Conservation (phyloP, 1,140 invertebrate species). For the Bombyx mori region ASM3026992v2 NC_085118.1:7623001-7623500, state of each 20-base stretch:
- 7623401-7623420: constrained; percentile 71
- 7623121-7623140: constrained; percentile 35
- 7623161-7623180: constrained; percentile 65
- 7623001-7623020: no score
- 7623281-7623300: constrained; percentile 16
- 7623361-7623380: background rate
- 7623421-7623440: constrained; percentile 49
- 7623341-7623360: background rate
- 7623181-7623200: constrained; percentile 49
- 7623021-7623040: no score
- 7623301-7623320: constrained; percentile 40
- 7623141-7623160: constrained; percentile 67
- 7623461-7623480: constrained; percentile 49
- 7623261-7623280: no score
- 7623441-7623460: constrained; percentile 22
- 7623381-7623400: constrained; percentile 71
- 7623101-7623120: constrained; percentile 1
- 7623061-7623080: background rate
- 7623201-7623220: constrained; percentile 59
- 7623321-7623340: background rate
- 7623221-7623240: constrained; percentile 69
- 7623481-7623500: constrained; percentile 51
- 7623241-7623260: constrained; percentile 25
- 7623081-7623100: background rate
- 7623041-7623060: no score